Percentiles rank a stretch among this genome's conserved stretches.
These are phyloP conservation scores for Onychomys arenicola DNA, from an alignment of 2,797 vertebrate species.

Conservation along the genomic window DNA sequence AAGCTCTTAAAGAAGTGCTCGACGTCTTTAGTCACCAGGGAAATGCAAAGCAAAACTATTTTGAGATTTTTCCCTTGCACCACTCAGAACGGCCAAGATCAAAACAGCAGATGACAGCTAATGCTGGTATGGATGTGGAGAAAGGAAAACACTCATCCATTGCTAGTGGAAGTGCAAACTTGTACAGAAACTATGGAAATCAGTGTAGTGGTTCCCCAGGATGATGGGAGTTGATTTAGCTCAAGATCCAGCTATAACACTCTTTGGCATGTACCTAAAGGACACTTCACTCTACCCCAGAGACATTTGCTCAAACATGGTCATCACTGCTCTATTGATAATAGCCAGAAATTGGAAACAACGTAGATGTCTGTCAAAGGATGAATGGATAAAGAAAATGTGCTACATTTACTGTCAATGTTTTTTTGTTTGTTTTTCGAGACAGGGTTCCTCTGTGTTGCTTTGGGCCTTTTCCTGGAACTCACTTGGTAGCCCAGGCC, in stretches of 20 bases:
- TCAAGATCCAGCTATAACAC: background rate
- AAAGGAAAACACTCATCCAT: background rate
- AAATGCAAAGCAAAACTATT: background rate
- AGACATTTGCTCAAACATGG: background rate
- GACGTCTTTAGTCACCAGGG: background rate
- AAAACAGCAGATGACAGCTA: background rate
- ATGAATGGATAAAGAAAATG: background rate
- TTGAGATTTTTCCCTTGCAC: background rate
- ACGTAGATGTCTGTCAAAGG: background rate
- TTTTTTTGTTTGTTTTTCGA: no score
- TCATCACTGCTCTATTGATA: background rate
- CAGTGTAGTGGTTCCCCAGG: background rate
- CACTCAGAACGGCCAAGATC: background rate
- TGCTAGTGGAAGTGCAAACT: background rate
- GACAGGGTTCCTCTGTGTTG: no score
- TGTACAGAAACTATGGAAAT: background rate
- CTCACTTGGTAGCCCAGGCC: no score
- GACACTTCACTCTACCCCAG: background rate
- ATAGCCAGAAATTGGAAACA: background rate
- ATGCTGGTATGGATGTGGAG: background rate
- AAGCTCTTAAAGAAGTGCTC: background rate
- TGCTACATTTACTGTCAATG: background rate
- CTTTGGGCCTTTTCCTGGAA: no score
- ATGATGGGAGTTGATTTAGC: background rate
- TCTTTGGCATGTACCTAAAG: background rate